A percentile compares a stretch with the other conserved stretches of the same genome.
Evolutionary conservation across 2,113 vertebrate genomes (phyloP).

Genomic region (Chloroceryle aenea): DNA sequence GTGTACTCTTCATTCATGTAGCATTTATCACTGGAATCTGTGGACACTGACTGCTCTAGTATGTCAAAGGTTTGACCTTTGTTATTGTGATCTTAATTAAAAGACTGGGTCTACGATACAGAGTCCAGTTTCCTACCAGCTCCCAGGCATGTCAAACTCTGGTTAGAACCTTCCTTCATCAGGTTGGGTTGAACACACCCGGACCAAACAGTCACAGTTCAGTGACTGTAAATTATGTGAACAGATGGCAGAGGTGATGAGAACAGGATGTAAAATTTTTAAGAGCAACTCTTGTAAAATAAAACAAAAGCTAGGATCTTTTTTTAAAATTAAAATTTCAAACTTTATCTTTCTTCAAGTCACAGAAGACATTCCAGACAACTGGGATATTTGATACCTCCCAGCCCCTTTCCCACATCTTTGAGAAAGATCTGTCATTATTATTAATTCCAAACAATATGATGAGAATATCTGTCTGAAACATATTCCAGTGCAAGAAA

Average conservation of each 20-base stretch:
- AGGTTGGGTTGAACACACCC: not conserved
- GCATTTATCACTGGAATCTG: not conserved
- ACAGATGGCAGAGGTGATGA: not conserved
- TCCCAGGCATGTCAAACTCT: not conserved
- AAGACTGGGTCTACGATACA: not conserved
- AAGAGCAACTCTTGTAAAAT: not conserved
- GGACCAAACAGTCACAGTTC: not conserved
- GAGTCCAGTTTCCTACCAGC: not conserved
- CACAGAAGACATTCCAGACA: slow-evolving; percentile 2
- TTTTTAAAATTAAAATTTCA: slow-evolving; percentile 9
- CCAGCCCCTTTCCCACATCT: not conserved
- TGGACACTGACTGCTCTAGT: not conserved
- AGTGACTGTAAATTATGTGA: not conserved
- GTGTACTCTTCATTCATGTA: not conserved
- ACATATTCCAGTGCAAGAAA: not conserved
- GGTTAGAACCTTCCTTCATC: not conserved
- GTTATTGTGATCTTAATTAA: not conserved
- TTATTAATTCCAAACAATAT: not conserved
- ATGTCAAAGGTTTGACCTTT: not conserved
- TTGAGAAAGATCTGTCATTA: not conserved
- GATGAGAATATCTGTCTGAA: not conserved
- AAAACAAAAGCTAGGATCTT: not conserved
- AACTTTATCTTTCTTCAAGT: slow-evolving; percentile 50
- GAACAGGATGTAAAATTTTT: not conserved
- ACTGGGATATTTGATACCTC: not conserved